Evolutionary conservation across 2,888 invertebrate genomes (phyloP).

Genomic region (Unio delphinus): DNA sequence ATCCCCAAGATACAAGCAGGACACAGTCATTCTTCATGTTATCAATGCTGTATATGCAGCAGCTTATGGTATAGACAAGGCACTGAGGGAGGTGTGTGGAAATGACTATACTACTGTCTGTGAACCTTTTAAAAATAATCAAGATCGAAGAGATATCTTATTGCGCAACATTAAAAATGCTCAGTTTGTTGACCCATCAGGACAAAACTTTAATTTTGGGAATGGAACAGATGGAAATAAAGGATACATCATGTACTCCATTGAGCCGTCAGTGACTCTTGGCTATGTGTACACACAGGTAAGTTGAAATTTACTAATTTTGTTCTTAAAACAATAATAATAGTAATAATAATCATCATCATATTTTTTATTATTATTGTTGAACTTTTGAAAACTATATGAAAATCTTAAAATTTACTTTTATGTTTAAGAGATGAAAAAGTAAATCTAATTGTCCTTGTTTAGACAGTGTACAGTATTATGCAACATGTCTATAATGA

Average conservation of each 20-base stretch:
- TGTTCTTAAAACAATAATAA: no score
- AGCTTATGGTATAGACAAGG: conserved; percentile 58
- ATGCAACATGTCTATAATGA: no score
- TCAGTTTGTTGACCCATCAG: conserved; percentile 55
- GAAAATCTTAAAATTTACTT: no score
- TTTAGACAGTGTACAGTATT: no score
- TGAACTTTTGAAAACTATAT: no score
- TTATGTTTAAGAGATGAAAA: no score
- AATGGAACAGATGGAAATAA: conserved; percentile 55
- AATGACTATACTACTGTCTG: conserved; percentile 58
- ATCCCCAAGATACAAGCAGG: conserved; percentile 54
- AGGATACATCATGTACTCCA: conserved; percentile 53
- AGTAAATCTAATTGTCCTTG: no score
- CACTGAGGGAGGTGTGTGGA: conserved; percentile 55
- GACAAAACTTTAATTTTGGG: conserved; percentile 48
- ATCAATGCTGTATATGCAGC: conserved; percentile 67
- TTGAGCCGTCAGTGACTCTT: conserved; percentile 20
- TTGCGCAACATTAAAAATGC: conserved; percentile 48
- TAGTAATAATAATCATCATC: no score
- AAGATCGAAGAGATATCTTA: conserved; percentile 34
- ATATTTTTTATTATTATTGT: no score
- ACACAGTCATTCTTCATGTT: conserved; percentile 59
- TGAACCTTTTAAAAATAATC: conserved; percentile 48
- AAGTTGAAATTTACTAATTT: conserved; percentile 6
- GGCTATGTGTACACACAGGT: conserved; percentile 33